Conservation (phyloP, 2,113 vertebrate species). For the Microtus pennsylvanicus region DNA sequence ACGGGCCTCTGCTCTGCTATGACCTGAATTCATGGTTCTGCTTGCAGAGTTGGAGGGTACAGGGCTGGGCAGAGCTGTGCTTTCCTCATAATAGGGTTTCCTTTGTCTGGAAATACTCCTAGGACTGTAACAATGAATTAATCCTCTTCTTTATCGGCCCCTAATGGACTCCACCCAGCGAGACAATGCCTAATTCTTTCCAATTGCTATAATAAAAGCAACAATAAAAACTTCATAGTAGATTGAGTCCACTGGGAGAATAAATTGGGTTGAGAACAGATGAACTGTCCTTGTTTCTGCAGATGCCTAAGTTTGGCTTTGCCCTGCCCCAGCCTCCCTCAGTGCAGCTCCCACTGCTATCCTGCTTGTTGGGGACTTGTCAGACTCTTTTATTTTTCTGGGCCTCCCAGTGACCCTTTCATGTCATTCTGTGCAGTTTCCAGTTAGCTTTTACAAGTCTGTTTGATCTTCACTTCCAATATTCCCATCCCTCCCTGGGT, state of each 20-base stretch:
- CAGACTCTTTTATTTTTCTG: conserved; percentile 32
- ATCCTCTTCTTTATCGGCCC: conserved; percentile 76
- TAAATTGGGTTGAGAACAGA: conserved; percentile 9
- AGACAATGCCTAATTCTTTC: conserved; percentile 83
- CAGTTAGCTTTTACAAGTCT: conserved; percentile 68
- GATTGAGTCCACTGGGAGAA: conserved; percentile 57
- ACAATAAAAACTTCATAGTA: conserved; percentile 78
- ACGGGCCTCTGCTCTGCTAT: neutral
- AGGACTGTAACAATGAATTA: conserved; percentile 65
- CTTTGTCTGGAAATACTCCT: conserved; percentile 77
- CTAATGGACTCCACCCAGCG: conserved; percentile 78
- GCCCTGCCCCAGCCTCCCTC: neutral
- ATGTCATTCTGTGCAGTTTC: conserved; percentile 58
- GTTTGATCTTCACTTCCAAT: conserved; percentile 70
- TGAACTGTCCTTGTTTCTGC: conserved; percentile 42
- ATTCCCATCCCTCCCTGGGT: conserved; percentile 63
- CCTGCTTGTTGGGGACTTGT: neutral
- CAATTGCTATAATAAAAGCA: conserved; percentile 76
- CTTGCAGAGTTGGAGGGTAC: conserved; percentile 6
- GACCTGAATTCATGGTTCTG: conserved; percentile 22
- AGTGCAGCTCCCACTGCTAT: neutral
- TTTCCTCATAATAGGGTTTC: conserved; percentile 58
- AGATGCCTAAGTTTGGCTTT: conserved; percentile 16
- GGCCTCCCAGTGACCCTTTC: conserved; percentile 57
- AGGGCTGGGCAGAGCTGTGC: conserved; percentile 17